A percentile compares a stretch with the other conserved stretches of the same genome.
These are phyloP conservation scores for Sapajus apella DNA, from an alignment of 2,113 vertebrate genomes.

Conservation along the genomic window DNA sequence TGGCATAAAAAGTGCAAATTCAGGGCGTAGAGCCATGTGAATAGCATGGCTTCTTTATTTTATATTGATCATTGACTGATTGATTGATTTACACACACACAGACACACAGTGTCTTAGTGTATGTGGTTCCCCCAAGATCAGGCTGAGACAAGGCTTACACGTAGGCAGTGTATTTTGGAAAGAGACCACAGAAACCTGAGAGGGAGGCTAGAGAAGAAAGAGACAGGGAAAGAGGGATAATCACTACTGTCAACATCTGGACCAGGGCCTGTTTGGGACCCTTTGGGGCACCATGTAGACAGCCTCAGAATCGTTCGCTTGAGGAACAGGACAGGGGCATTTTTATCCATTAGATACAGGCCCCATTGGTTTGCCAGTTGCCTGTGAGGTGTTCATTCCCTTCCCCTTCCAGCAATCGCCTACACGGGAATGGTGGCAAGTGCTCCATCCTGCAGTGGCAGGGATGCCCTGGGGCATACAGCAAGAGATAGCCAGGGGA, in stretches of 20 bases:
- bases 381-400: neutral
- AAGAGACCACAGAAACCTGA: neutral
- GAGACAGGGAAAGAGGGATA: neutral
- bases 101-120: neutral
- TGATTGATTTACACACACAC: neutral
- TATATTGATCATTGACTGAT: neutral
- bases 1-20: neutral
- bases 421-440: neutral
- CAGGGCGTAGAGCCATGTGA: neutral
- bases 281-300: neutral
- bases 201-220: neutral
- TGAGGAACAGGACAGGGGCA: neutral
- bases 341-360: neutral
- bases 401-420: neutral
- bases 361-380: neutral
- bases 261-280: neutral
- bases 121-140: neutral
- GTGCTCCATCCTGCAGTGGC: neutral
- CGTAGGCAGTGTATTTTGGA: neutral
- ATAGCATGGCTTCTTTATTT: neutral
- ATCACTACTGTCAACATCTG: neutral
- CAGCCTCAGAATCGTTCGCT: neutral
- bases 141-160: neutral
- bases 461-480: neutral
- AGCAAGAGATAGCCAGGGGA: neutral